Conservation (phyloP, 2,888 invertebrate genomes). For the Cerastis leucographa region DNA sequence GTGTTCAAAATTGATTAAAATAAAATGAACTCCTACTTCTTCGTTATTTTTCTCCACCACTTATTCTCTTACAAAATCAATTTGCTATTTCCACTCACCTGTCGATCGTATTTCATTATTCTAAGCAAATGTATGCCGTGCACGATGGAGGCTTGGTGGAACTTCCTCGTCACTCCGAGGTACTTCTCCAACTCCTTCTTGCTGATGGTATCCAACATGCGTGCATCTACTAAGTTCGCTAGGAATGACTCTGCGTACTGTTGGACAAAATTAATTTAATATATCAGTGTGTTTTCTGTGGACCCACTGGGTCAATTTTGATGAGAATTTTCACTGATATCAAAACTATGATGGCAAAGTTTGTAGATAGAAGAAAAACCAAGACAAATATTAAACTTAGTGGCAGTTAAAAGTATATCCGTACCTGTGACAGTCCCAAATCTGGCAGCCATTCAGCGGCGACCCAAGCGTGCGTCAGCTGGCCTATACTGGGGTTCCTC, state of each 20-base stretch:
- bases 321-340: neutral
- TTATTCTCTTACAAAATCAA: neutral
- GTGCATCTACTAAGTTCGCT: constrained; percentile 97
- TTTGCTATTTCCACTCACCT: constrained; percentile 88
- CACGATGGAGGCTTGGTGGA: constrained; percentile 98
- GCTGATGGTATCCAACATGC: constrained; percentile 97
- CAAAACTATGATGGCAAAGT: neutral
- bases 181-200: constrained; percentile 98
- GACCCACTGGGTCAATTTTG: too few relatives aligned
- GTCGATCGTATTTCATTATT: constrained; percentile 97
- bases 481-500: constrained; percentile 96
- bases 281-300: too few relatives aligned
- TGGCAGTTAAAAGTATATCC: too few relatives aligned
- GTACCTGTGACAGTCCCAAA: constrained; percentile 96
- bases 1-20: constrained; percentile 9
- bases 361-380: too few relatives aligned
- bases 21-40: neutral
- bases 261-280: constrained; percentile 55
- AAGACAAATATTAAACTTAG: too few relatives aligned
- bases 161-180: constrained; percentile 97
- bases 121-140: constrained; percentile 98
- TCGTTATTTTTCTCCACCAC: accelerated
- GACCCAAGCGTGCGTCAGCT: constrained; percentile 98
- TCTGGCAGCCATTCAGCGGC: constrained; percentile 98
- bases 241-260: constrained; percentile 97